Base-by-base conservation (phyloP, 2,113 vertebrate species). In the Pterocles orientalis region DNA sequence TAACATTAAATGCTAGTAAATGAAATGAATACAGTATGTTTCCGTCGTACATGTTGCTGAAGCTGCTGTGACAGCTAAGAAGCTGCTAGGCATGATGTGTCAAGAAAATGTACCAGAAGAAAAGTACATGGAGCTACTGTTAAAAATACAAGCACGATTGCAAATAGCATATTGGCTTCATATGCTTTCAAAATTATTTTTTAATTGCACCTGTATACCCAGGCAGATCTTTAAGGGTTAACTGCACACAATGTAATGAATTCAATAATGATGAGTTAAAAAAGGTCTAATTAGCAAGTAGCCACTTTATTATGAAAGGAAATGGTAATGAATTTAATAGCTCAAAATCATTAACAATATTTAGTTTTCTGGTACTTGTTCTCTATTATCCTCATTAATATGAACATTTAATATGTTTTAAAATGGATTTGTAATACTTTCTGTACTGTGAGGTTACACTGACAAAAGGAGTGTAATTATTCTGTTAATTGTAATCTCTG, bases 241-340 rank as follows among this genome's bases (percentile, higher is more conserved):
- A 98, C 97, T 92, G 94, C 98, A 98, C 96, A 97, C 96, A 97
- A 96, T 96, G 96, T 98, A 98, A 98, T 98, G 97, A 98, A 98
- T 98, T 98, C 97, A 98, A 98, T 99, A 99, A 98, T 98, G 99
- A 99, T 98, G 97, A 98, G 97, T 98, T 98, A 97, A 98, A 98
- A 98, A 99, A 98, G 98, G 98, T 99, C 99, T 99, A 99, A 99
- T 99, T 99, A 99, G 98, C 98, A 98, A 98, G 98, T 99, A 98
- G 98, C 98, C 98, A 98, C 98, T 99, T 98, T 99, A 98, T 98
- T 98, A 98, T 98, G 98, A 98, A 99, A 98, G 98, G 98, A 98
- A 98, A 99, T 98, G 98, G 98, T 99, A 98, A 99, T 97, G 98
- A 99, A 99, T 99, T 99, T 99, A 98, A 99, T 99, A 99, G 99